Conservation (phyloP, 2,113 vertebrate genomes). For the Poecile atricapillus region DNA sequence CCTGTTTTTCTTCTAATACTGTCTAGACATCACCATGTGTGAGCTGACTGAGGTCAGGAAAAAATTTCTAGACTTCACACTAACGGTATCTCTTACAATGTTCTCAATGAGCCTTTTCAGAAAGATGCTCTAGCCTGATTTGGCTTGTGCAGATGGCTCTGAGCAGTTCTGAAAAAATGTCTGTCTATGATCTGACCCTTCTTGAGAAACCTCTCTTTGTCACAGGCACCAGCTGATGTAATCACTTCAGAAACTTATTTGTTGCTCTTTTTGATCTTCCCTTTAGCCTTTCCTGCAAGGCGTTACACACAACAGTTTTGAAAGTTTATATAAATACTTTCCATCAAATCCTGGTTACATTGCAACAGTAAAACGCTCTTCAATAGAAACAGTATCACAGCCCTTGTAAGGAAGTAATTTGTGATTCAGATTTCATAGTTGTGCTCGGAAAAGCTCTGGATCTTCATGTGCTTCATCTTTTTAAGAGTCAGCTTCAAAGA, state of each 20-base stretch:
- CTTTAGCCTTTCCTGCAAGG: not conserved
- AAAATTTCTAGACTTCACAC: not conserved
- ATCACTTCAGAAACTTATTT: not conserved
- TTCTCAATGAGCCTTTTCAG: not conserved
- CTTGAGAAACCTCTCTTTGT: not conserved
- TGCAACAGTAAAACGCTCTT: not conserved
- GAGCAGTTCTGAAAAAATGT: not conserved
- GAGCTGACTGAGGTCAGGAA: not conserved
- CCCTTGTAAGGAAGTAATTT: not conserved
- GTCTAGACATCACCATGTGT: not conserved
- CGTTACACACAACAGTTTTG: not conserved
- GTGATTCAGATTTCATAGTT: constrained; percentile 23
- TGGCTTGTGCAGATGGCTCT: not conserved
- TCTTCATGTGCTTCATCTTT: constrained; percentile 11
- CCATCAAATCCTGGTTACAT: not conserved
- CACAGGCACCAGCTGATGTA: not conserved
- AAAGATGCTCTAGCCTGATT: not conserved
- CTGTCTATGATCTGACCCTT: not conserved
- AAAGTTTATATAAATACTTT: not conserved
- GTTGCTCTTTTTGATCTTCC: not conserved
- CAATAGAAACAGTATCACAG: not conserved
- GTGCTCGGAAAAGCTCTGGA: constrained; percentile 16
- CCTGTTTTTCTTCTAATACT: not conserved
- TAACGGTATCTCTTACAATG: not conserved
- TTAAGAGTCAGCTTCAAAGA: constrained; percentile 28